These are phyloP conservation scores for Brachyptera risi DNA, from an alignment of 2,888 invertebrate species.

Conservation along the genomic window DNA sequence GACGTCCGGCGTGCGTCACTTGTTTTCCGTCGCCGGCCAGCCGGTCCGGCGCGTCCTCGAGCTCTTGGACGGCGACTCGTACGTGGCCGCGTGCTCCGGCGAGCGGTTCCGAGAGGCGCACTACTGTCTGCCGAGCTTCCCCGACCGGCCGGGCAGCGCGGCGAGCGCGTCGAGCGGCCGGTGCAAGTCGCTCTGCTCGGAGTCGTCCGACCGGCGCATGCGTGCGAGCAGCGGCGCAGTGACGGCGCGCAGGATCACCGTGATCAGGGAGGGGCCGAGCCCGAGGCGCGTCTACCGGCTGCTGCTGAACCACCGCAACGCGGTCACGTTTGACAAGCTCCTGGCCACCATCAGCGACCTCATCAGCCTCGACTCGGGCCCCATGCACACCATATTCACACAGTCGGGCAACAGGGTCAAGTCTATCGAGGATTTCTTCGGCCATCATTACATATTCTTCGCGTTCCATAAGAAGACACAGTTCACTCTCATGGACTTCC, in stretches of 20 bases:
- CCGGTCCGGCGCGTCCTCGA: not conserved
- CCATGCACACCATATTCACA: not conserved
- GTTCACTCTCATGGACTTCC: not conserved
- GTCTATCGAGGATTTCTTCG: not conserved
- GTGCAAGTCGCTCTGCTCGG: not conserved
- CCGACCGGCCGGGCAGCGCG: too few relatives aligned
- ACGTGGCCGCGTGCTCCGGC: not conserved
- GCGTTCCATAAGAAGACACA: not conserved
- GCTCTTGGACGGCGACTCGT: not conserved
- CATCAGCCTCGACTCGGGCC: not conserved
- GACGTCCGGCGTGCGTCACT: not conserved
- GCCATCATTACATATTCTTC: slow-evolving; percentile 5
- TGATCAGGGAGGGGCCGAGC: not conserved
- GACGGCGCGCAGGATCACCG: not conserved
- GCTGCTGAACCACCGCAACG: slow-evolving; percentile 4
- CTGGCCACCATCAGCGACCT: not conserved
- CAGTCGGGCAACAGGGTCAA: not conserved
- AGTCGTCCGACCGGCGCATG: too few relatives aligned
- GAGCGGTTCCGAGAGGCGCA: not conserved
- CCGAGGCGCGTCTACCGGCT: not conserved
- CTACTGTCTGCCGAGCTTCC: too few relatives aligned
- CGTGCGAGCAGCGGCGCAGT: not conserved
- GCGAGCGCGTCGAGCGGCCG: not conserved
- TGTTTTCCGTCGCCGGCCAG: not conserved
- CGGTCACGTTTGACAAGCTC: not conserved